phyloP scores from a whole-genome alignment of 2,888 invertebrate species.

The Rutpela maculata region DNA sequence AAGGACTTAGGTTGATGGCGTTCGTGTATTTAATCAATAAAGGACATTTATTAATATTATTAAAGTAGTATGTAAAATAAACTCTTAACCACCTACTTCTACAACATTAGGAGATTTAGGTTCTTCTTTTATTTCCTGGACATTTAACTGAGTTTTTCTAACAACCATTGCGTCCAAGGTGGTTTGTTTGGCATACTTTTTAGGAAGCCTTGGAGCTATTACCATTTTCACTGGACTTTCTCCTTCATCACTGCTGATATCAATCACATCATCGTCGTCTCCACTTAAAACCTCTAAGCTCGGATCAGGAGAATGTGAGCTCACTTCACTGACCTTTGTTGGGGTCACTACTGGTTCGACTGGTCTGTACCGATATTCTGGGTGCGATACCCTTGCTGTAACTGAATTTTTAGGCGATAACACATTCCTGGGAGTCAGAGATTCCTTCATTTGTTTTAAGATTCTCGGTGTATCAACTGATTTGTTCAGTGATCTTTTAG shows the following conservation, averaged over 20 bases:
- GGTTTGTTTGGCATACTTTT: slow-evolving; percentile 35
- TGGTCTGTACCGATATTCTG: too few relatives aligned
- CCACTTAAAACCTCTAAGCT: slow-evolving; percentile 29
- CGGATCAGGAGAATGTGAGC: slow-evolving; percentile 42
- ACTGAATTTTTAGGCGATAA: neutral
- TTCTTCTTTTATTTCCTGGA: neutral
- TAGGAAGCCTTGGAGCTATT: neutral
- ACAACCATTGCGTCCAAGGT: slow-evolving; percentile 19
- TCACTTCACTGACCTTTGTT: slow-evolving; percentile 37
- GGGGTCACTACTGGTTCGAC: slow-evolving; percentile 36
- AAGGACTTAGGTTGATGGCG: too few relatives aligned
- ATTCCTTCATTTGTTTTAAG: slow-evolving; percentile 42
- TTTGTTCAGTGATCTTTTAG: slow-evolving; percentile 47
- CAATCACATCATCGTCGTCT: slow-evolving; percentile 45
- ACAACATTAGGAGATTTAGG: neutral
- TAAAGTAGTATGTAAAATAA: neutral
- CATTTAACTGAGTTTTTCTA: slow-evolving; percentile 14
- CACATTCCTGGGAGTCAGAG: neutral
- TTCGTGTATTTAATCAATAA: too few relatives aligned
- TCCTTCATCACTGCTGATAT: slow-evolving; percentile 42
- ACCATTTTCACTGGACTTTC: slow-evolving; percentile 13
- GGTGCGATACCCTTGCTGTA: neutral
- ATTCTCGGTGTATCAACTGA: slow-evolving; percentile 49
- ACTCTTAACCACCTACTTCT: slow-evolving; percentile 8
- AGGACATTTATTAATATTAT: too few relatives aligned